Conservation (phyloP, 2,797 vertebrate genomes). For the Sebastes matsubarae region DNA sequence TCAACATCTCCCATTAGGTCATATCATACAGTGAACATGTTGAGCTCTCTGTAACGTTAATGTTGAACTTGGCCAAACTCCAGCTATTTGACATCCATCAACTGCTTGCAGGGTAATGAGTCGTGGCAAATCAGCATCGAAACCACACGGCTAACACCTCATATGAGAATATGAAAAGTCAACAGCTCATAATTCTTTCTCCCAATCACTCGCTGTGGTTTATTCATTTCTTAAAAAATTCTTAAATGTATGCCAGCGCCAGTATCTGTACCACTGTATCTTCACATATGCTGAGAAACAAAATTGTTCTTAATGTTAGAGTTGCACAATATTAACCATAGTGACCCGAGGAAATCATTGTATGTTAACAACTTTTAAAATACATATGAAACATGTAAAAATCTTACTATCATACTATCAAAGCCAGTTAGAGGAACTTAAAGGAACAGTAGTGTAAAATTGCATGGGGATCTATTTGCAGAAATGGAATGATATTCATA, state of each 20-base stretch:
- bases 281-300: background rate
- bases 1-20: background rate
- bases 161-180: background rate
- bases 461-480: too few relatives aligned
- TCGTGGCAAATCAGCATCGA: conserved; percentile 3
- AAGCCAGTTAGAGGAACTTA: background rate
- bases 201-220: background rate
- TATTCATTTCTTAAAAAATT: background rate
- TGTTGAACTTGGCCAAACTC: conserved; percentile 15
- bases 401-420: too few relatives aligned
- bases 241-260: background rate
- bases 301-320: background rate
- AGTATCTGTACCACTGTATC: background rate
- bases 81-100: background rate
- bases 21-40: background rate
- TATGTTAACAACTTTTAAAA: background rate
- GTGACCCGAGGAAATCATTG: background rate
- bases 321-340: background rate
- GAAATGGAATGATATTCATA: too few relatives aligned
- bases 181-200: background rate
- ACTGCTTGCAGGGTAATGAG: conserved; percentile 7
- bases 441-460: background rate
- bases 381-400: background rate
- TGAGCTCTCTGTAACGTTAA: background rate
- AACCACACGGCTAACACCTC: background rate